Evolutionary conservation across 2,797 vertebrate species (phyloP), one percentile per base, ranked within the genome.

Genomic region (Neopelma chrysocephalum): DNA sequence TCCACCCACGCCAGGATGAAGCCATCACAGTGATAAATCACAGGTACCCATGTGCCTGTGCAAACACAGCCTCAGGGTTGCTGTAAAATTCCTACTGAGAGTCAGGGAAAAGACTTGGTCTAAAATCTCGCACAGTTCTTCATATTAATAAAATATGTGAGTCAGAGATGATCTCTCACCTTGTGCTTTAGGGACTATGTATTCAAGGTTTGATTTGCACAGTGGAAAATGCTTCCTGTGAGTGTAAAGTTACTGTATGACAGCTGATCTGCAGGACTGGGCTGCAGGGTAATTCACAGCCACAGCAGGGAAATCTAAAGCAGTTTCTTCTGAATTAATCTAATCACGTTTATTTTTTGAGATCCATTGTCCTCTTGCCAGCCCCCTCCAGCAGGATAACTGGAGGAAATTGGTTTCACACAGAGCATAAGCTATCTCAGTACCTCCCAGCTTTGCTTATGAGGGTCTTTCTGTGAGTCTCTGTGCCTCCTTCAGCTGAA

Each of bases 241-340:
- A 88, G 26, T 8, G 54, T 6, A 32, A 83, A 87, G 29, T 8
- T 57, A n/a, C 34, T 3, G 9, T 12, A 9, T 6, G 65, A 36
- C 36, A 65, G 58, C 62, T 79, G 89, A 87, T 19, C 42, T 62
- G 70, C 65, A 36, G 43, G 17, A 64, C 4, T 48, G 66, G 80
- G 61, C 80, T 92, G 73, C 57, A 54, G 7, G 25, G 70, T 15
- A 81, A 81, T 36, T 78, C 77, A 40, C 45, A 57, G 65, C 48
- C 83, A 92, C 77, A 81, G 95, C 80, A 92, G 65, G 77, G 73
- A 72, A 87, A 91, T 48, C 70, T 42, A 75, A 84, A 89, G 62
- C 47, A 36, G n/a, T 29, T 92, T 93, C 66, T 51, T 70, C 71
- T 48, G 60, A 90, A 89, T 92, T 87, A 87, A 92, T 40, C 60